A percentile compares a stretch with the other conserved stretches of the same genome.
These are phyloP conservation scores for Heterocephalus glaber DNA, from an alignment of 2,113 vertebrate genomes.

Conservation along the genomic window DNA sequence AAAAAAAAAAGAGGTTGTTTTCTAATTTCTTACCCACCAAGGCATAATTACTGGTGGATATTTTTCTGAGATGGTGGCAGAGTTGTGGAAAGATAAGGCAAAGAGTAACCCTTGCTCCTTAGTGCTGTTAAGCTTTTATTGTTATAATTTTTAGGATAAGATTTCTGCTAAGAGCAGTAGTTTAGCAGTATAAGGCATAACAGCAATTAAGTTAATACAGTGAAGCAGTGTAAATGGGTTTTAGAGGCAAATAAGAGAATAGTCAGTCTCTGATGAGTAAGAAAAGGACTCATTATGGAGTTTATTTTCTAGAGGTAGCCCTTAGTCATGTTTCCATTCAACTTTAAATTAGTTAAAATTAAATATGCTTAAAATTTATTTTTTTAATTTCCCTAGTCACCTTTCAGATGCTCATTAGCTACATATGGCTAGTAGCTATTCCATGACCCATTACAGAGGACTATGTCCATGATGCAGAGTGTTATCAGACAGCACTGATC, in stretches of 20 bases:
- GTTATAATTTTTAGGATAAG: background rate
- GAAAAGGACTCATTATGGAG: background rate
- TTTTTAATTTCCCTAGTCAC: background rate
- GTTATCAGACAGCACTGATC: background rate
- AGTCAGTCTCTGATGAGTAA: background rate
- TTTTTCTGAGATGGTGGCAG: background rate
- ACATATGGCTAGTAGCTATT: background rate
- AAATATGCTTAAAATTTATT: background rate
- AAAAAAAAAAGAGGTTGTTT: background rate
- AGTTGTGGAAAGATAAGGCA: background rate
- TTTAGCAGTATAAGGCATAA: background rate
- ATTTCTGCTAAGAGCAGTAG: background rate
- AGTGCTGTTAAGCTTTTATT: background rate
- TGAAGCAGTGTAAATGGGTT: background rate
- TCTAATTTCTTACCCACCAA: background rate
- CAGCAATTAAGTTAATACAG: background rate
- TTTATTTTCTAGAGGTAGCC: background rate
- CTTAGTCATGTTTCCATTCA: background rate
- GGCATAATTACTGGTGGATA: background rate
- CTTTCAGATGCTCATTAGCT: background rate
- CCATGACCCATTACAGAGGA: background rate
- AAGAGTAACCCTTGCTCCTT: background rate
- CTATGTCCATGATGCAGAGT: background rate
- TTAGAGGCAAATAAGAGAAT: background rate
- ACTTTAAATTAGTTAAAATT: slow-evolving; percentile 38